phyloP scores from a whole-genome alignment of 2,113 vertebrate genomes.

The Cephalopterus ornatus region DNA sequence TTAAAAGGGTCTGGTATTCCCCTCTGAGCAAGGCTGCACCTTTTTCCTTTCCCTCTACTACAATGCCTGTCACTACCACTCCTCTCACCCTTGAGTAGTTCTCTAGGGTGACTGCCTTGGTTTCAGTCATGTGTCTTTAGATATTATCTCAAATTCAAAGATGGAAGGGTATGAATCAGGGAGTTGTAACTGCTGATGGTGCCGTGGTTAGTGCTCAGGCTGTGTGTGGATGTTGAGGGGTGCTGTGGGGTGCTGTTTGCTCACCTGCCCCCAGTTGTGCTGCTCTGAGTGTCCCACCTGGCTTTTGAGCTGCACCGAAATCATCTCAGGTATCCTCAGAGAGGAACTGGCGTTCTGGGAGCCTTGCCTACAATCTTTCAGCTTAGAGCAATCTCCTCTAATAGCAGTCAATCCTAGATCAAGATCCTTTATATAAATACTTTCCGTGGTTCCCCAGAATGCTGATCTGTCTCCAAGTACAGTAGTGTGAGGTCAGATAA shows the following conservation, averaged over 20 bases:
- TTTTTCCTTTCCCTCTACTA: not conserved
- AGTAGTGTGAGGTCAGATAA: constrained; percentile 46
- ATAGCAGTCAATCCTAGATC: constrained; percentile 65
- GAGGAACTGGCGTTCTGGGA: not conserved
- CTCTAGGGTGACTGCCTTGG: not conserved
- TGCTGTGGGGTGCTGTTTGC: not conserved
- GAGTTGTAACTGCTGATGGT: not conserved
- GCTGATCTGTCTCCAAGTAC: constrained; percentile 44
- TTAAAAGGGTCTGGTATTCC: not conserved
- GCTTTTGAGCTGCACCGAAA: not conserved
- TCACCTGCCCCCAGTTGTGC: not conserved
- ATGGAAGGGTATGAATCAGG: not conserved
- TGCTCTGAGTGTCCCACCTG: not conserved
- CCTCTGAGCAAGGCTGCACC: not conserved
- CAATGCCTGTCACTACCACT: not conserved
- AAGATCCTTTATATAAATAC: constrained; percentile 62
- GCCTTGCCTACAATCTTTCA: constrained; percentile 19
- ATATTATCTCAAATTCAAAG: not conserved
- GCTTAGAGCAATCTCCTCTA: constrained; percentile 59
- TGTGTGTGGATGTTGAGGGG: not conserved
- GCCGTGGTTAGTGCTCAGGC: not conserved
- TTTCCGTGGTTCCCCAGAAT: constrained; percentile 39
- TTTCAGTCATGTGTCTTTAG: not conserved
- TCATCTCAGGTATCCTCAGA: not conserved
- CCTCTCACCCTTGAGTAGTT: not conserved